A percentile compares a stretch with the other conserved stretches of the same genome.
These are phyloP conservation scores for Troides aeacus DNA, from an alignment of 2,888 invertebrate species.

Conservation along the genomic window DNA sequence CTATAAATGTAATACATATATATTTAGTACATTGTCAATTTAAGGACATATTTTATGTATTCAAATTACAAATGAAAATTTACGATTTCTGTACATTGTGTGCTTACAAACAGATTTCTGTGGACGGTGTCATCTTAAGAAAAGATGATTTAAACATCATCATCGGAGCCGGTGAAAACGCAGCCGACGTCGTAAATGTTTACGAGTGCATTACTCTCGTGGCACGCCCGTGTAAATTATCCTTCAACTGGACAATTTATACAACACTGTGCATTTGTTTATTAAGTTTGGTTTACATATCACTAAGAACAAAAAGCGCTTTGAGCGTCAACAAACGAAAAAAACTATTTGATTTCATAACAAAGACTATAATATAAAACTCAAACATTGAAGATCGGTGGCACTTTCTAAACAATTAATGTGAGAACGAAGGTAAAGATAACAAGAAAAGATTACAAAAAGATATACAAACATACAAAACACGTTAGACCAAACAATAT, in stretches of 20 bases:
- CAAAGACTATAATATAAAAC: background rate
- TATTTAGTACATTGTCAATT: too few species aligned
- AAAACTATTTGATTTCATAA: background rate
- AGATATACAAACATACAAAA: background rate
- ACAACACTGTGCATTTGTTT: slow-evolving; percentile 1
- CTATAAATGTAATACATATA: too few species aligned
- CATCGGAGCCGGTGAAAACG: slow-evolving; percentile 56
- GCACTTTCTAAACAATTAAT: too few species aligned
- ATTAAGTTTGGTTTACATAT: slow-evolving; percentile 4
- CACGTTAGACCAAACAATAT: too few species aligned
- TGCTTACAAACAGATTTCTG: slow-evolving; percentile 29
- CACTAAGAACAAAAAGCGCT: background rate
- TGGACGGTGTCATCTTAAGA: slow-evolving; percentile 42
- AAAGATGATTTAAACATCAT: slow-evolving; percentile 70
- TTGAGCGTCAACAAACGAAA: background rate
- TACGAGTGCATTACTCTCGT: slow-evolving; percentile 77
- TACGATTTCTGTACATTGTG: slow-evolving; percentile 14
- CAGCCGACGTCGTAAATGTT: slow-evolving; percentile 71
- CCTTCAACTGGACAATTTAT: slow-evolving; percentile 39
- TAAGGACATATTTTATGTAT: background rate
- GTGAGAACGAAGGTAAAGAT: too few species aligned
- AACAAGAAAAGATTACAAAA: background rate
- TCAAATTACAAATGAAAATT: slow-evolving; percentile 11
- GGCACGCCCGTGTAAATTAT: slow-evolving; percentile 62
- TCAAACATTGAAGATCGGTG: background rate